These are phyloP conservation scores for Caenorhabditis plicata DNA, from an alignment of 2,888 invertebrate species.

Conservation along the genomic window DNA sequence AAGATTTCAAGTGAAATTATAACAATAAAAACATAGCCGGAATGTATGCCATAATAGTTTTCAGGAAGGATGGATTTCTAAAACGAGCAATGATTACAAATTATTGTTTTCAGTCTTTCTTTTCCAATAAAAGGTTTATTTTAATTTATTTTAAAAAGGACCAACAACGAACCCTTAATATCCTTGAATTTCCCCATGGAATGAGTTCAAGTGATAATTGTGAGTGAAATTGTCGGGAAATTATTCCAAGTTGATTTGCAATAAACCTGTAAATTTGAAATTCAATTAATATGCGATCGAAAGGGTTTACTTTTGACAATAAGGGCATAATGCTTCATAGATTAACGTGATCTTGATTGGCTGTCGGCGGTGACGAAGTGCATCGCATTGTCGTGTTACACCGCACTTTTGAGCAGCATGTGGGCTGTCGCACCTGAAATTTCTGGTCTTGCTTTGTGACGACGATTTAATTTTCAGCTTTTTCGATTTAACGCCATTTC, in stretches of 20 bases:
- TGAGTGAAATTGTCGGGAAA: slow-evolving; percentile 56
- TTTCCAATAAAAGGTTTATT: too few relatives aligned
- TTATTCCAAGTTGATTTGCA: slow-evolving; percentile 59
- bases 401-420: slow-evolving; percentile 58
- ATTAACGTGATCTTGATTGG: slow-evolving; percentile 62
- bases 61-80: too few relatives aligned
- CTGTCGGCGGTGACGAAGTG: slow-evolving; percentile 44
- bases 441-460: background rate
- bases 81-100: too few relatives aligned
- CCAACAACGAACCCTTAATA: slow-evolving; percentile 48
- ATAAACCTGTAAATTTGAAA: slow-evolving; percentile 47
- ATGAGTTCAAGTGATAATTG: slow-evolving; percentile 59
- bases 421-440: slow-evolving; percentile 52
- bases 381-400: slow-evolving; percentile 55
- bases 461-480: background rate
- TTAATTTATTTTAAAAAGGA: too few relatives aligned
- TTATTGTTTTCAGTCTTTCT: too few relatives aligned
- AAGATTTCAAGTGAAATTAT: too few relatives aligned
- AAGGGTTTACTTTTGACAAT: slow-evolving; percentile 53
- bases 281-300: background rate
- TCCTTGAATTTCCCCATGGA: slow-evolving; percentile 63
- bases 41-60: too few relatives aligned
- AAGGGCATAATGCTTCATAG: slow-evolving; percentile 64
- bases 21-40: too few relatives aligned
- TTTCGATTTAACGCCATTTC: too few relatives aligned